phyloP scores from a whole-genome alignment of 2,113 vertebrate genomes.

The Raja brachyura region DNA sequence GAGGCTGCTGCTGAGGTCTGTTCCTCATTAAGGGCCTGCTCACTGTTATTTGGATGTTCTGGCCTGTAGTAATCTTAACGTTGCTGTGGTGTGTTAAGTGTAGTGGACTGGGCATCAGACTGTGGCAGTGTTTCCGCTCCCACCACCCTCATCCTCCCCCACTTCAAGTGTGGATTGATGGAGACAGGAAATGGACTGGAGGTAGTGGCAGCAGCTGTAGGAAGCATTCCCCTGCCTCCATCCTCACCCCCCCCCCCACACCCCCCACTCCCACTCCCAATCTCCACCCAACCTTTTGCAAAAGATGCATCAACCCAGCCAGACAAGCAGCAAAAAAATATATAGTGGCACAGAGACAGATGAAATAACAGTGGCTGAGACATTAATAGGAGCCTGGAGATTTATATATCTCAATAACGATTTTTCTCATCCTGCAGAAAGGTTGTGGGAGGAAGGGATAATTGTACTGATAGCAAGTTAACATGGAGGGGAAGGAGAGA shows the following conservation, averaged over 20 bases:
- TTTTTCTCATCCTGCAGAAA: background rate
- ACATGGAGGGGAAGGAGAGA: background rate
- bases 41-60: background rate
- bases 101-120: background rate
- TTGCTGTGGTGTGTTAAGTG: background rate
- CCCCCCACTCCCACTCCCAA: background rate
- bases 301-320: background rate
- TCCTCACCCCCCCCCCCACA: background rate
- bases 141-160: slow-evolving; percentile 26
- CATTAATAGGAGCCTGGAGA: slow-evolving; percentile 5
- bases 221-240: too few relatives aligned
- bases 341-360: background rate
- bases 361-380: background rate
- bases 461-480: background rate
- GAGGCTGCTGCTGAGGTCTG: background rate
- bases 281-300: background rate
- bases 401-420: slow-evolving; percentile 8
- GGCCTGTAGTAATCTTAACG: background rate
- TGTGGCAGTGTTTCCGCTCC: slow-evolving; percentile 32
- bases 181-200: slow-evolving; percentile 21
- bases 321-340: background rate
- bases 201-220: slow-evolving; percentile 16
- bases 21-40: background rate
- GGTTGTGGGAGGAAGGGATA: background rate
- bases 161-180: slow-evolving; percentile 33